These are phyloP conservation scores for Xanthorhoe designata DNA, from an alignment of 2,888 invertebrate species.

Conservation along the genomic window DNA sequence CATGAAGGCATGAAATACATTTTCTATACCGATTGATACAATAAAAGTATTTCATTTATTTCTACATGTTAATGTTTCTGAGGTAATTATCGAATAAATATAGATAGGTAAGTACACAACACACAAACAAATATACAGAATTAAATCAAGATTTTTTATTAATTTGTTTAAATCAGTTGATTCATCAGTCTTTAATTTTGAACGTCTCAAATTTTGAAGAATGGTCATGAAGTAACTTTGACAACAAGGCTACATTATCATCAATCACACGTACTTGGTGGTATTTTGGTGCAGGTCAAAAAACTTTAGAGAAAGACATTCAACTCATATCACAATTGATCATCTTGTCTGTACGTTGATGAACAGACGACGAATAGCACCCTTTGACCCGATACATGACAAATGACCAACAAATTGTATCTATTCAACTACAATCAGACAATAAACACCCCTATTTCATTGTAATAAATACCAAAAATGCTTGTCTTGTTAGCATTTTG, in stretches of 20 bases:
- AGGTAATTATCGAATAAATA: too few relatives aligned
- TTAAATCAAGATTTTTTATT: too few relatives aligned
- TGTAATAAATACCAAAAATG: slow-evolving; percentile 24
- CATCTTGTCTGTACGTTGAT: slow-evolving; percentile 71
- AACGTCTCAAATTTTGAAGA: background rate
- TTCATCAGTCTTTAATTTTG: background rate
- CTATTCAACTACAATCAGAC: slow-evolving; percentile 40
- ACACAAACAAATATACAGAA: too few relatives aligned
- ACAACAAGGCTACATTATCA: slow-evolving; percentile 18
- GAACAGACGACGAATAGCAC: slow-evolving; percentile 70
- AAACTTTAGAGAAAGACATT: slow-evolving; percentile 41
- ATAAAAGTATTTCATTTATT: too few relatives aligned
- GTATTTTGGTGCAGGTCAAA: slow-evolving; percentile 36
- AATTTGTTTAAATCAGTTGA: background rate
- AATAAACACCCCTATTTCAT: slow-evolving; percentile 39
- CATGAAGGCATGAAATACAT: too few relatives aligned
- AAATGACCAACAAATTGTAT: slow-evolving; percentile 68
- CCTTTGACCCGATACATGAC: slow-evolving; percentile 72
- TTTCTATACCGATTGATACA: too few relatives aligned
- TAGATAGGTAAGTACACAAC: too few relatives aligned
- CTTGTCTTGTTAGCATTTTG: slow-evolving; percentile 35
- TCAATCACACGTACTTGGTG: slow-evolving; percentile 28
- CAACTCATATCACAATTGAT: slow-evolving; percentile 63
- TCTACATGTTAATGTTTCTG: too few relatives aligned
- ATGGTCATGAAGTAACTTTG: background rate